Evolutionary conservation across 2,113 vertebrate genomes (phyloP).

Genomic region (Lutjanus erythropterus): DNA sequence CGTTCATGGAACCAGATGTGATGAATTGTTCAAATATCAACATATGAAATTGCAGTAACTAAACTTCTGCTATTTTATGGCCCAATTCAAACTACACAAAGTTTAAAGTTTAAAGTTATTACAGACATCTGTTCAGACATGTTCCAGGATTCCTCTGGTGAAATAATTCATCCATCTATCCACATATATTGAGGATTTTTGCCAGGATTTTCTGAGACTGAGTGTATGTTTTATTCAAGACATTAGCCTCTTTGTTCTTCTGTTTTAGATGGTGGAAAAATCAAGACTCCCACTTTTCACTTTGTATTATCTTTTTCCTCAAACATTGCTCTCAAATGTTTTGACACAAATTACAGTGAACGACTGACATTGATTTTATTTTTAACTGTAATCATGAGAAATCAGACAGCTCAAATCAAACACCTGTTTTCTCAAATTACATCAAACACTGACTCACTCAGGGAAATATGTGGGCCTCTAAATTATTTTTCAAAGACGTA

Average conservation of each 20-base stretch:
- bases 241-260: neutral
- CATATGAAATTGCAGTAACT: neutral
- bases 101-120: neutral
- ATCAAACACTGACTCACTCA: neutral
- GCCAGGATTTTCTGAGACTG: neutral
- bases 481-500: neutral
- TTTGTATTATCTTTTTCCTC: neutral
- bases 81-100: neutral
- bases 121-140: neutral
- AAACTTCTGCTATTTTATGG: neutral
- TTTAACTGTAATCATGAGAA: neutral
- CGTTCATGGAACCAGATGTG: neutral
- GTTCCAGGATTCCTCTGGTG: neutral
- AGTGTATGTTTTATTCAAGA: slow-evolving; percentile 18
- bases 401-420: neutral
- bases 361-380: neutral
- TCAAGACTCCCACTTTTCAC: neutral
- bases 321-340: neutral
- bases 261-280: neutral
- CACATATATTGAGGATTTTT: neutral
- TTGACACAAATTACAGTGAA: neutral
- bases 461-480: neutral
- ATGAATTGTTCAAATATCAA: neutral
- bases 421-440: neutral
- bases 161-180: slow-evolving; percentile 5